phyloP scores from a whole-genome alignment of 2,888 invertebrate genomes.

The Patella ulyssiponensis region DNA sequence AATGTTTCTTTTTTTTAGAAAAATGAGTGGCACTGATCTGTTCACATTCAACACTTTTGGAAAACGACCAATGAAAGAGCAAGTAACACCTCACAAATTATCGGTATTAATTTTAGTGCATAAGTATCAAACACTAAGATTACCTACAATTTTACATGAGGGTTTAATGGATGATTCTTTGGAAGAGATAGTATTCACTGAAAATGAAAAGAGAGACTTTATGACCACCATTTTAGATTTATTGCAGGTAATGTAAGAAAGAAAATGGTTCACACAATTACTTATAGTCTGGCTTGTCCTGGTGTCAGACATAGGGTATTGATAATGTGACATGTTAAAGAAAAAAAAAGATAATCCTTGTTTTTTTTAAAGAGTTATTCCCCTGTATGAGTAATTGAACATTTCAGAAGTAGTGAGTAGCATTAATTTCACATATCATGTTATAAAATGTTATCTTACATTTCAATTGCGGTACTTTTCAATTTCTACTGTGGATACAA shows the following conservation, averaged over 20 bases:
- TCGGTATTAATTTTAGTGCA: slow-evolving; percentile 59
- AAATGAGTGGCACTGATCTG: slow-evolving; percentile 35
- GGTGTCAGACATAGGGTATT: no score
- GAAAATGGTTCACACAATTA: no score
- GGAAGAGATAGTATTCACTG: slow-evolving; percentile 42
- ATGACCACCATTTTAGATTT: slow-evolving; percentile 85
- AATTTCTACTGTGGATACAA: no score
- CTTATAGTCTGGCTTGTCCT: no score
- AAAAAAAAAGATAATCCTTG: no score
- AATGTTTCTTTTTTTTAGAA: not conserved
- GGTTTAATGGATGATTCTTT: slow-evolving; percentile 10
- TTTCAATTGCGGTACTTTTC: no score
- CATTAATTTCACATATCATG: no score
- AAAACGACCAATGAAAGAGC: slow-evolving; percentile 52
- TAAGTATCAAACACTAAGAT: slow-evolving; percentile 49
- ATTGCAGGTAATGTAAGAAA: slow-evolving; percentile 76
- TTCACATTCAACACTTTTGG: slow-evolving; percentile 46
- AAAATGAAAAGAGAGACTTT: slow-evolving; percentile 80
- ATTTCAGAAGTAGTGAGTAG: no score
- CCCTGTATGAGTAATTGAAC: no score
- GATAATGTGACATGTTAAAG: no score
- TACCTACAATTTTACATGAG: slow-evolving; percentile 10
- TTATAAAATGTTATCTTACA: no score
- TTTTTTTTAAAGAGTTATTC: no score
- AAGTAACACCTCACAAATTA: slow-evolving; percentile 65